phyloP scores from a whole-genome alignment of 37 sponge, comb jelly and placozoan genomes.

The Halichondria panicea region DNA sequence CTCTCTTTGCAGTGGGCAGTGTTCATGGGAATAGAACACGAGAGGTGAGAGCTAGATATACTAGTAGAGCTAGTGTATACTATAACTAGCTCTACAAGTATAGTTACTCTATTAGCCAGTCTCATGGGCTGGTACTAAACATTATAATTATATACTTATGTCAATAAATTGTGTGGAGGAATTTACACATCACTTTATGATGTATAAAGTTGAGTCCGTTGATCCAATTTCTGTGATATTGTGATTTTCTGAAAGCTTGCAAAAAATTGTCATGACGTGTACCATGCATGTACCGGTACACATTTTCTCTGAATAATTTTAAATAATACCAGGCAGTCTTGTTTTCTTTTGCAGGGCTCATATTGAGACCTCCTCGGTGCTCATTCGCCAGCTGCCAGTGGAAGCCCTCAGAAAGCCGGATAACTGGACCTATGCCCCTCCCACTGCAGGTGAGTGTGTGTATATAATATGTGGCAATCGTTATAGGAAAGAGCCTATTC shows the following conservation, averaged over 20 bases:
- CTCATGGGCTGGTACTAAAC: not conserved
- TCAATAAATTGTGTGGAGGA: no score
- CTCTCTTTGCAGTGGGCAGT: slow-evolving; percentile 59
- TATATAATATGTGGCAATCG: not conserved
- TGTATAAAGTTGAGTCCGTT: no score
- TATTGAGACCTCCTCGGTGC: slow-evolving; percentile 67
- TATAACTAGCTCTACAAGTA: not conserved
- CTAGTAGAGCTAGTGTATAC: no score
- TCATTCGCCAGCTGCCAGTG: slow-evolving; percentile 73
- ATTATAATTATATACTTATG: not conserved
- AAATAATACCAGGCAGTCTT: not conserved
- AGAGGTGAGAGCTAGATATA: slow-evolving; percentile 74
- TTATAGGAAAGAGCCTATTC: not conserved
- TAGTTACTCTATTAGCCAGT: not conserved
- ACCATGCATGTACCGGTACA: no score
- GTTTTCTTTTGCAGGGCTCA: slow-evolving; percentile 49
- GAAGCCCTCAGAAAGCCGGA: slow-evolving; percentile 45
- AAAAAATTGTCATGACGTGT: no score
- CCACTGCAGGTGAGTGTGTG: slow-evolving; percentile 15
- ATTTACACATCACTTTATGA: no score
- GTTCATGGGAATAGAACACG: slow-evolving; percentile 71
- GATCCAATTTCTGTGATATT: no score
- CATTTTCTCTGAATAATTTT: not conserved
- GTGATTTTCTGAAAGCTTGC: no score
- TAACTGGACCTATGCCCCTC: slow-evolving; percentile 77